phyloP scores from a whole-genome alignment of 2,113 vertebrate species.

The Cryptotis parvus region DNA sequence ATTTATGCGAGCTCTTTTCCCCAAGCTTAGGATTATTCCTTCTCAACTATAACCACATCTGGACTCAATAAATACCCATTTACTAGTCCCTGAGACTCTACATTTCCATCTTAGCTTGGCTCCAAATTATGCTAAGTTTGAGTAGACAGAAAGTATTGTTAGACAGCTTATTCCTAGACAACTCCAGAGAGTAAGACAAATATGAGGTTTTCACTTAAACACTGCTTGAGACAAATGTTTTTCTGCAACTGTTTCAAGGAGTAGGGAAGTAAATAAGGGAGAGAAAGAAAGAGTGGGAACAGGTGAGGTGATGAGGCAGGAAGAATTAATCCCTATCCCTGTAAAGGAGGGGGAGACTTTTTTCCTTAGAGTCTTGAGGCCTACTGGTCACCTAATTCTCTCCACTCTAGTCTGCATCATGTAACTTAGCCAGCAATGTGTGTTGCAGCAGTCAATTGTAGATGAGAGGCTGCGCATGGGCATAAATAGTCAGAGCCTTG shows the following conservation, averaged over 20 bases:
- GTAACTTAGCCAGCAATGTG: too few relatives aligned
- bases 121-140: background rate
- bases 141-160: background rate
- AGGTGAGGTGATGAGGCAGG: too few relatives aligned
- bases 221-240: background rate
- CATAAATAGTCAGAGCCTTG: accelerated
- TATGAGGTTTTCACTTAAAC: background rate
- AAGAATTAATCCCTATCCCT: background rate
- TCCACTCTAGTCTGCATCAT: background rate
- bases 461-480: background rate
- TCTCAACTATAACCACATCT: background rate
- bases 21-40: background rate
- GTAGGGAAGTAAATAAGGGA: background rate
- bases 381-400: background rate
- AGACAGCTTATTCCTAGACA: background rate
- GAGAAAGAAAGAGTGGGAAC: background rate
- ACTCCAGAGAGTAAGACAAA: background rate
- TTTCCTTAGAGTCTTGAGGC: too few relatives aligned
- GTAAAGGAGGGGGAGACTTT: too few relatives aligned
- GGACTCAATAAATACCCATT: background rate
- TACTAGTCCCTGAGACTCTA: too few relatives aligned
- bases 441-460: background rate
- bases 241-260: background rate
- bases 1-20: background rate
- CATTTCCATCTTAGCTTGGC: background rate